phyloP scores from a whole-genome alignment of 2,888 invertebrate genomes.

The Abrostola triplasia region DNA sequence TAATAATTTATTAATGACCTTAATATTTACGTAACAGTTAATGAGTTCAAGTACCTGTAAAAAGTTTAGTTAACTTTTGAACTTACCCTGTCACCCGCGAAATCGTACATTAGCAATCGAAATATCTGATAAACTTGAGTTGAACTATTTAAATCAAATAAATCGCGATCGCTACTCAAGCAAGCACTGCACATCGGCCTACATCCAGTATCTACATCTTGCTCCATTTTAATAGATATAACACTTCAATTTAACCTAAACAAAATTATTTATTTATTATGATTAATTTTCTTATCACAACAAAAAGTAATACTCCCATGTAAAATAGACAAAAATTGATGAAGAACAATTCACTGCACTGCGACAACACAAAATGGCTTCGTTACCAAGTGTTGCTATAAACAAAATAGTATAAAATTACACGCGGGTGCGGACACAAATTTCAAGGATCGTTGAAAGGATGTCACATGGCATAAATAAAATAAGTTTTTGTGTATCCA shows the following conservation, averaged over 20 bases:
- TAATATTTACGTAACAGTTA: slow-evolving; percentile 52
- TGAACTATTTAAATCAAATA: slow-evolving; percentile 71
- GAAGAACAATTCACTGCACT: slow-evolving; percentile 75
- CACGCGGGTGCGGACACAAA: background rate
- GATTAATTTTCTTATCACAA: slow-evolving; percentile 79
- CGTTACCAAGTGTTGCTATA: slow-evolving; percentile 78
- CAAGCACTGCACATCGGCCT: slow-evolving; percentile 78
- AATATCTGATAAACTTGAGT: slow-evolving; percentile 76
- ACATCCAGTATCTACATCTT: slow-evolving; percentile 76
- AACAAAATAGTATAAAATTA: slow-evolving; percentile 8
- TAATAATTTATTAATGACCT: slow-evolving; percentile 23
- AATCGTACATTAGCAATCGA: slow-evolving; percentile 80
- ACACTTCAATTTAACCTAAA: slow-evolving; percentile 47
- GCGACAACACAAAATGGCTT: slow-evolving; percentile 88
- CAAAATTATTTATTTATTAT: slow-evolving; percentile 63
- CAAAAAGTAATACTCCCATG: slow-evolving; percentile 88
- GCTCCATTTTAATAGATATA: slow-evolving; percentile 74
- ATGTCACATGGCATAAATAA: no score
- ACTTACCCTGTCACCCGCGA: slow-evolving; percentile 80
- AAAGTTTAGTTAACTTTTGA: slow-evolving; percentile 42
- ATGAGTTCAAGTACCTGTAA: background rate
- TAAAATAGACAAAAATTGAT: slow-evolving; percentile 86
- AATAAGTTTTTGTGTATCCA: no score
- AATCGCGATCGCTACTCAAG: slow-evolving; percentile 77
- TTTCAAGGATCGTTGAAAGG: background rate